These are phyloP conservation scores for Synanthedon myopaeformis DNA, from an alignment of 2,888 invertebrate genomes.

Conservation along the genomic window DNA sequence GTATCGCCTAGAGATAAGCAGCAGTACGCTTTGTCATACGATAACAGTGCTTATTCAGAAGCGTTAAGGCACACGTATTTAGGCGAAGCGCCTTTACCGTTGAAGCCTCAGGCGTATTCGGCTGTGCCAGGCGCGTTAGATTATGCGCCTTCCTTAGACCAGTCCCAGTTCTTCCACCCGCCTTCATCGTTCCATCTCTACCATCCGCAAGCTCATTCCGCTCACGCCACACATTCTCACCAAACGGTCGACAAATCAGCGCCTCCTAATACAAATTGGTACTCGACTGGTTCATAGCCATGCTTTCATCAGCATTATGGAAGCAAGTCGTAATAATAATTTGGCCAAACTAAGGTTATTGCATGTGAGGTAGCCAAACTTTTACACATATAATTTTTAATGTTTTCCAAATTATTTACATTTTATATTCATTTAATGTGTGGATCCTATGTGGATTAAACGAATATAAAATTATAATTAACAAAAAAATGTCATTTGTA, in stretches of 20 bases:
- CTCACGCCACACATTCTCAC: constrained; percentile 55
- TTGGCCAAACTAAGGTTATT: background rate
- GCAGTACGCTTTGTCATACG: constrained; percentile 67
- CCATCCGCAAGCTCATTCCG: constrained; percentile 74
- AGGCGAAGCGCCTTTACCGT: constrained; percentile 73
- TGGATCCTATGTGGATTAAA: background rate
- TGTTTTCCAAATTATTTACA: background rate
- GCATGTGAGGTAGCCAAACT: background rate
- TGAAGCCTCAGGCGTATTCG: constrained; percentile 92
- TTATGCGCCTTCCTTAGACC: constrained; percentile 78
- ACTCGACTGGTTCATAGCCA: constrained; percentile 81
- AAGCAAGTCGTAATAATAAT: background rate
- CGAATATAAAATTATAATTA: too few species aligned
- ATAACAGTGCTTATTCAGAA: constrained; percentile 75
- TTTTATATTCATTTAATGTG: background rate
- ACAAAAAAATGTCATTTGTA: too few species aligned
- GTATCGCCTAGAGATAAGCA: constrained; percentile 93
- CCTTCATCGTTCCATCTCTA: constrained; percentile 88
- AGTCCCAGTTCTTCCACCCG: constrained; percentile 87
- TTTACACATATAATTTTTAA: background rate
- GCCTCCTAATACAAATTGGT: constrained; percentile 81
- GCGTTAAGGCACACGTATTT: constrained; percentile 69
- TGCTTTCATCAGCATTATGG: constrained; percentile 13
- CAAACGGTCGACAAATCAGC: constrained; percentile 72
- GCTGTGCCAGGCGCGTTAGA: constrained; percentile 76